Base-by-base conservation (phyloP, 2,113 vertebrate species). In the Pelecanus crispus region DNA sequence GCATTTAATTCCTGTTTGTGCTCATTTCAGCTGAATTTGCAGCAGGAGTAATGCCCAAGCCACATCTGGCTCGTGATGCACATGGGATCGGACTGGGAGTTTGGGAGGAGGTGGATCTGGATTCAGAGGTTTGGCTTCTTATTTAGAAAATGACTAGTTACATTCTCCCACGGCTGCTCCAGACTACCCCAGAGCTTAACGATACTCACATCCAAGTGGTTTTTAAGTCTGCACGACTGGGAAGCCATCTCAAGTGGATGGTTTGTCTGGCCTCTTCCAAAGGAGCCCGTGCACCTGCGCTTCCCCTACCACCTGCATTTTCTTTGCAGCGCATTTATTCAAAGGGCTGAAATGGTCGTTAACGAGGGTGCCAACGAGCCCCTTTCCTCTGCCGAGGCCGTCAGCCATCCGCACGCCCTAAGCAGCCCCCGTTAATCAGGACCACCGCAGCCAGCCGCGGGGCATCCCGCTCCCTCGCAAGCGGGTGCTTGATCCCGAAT, bases 141-240 rank as follows among this genome's bases (percentile, higher is more conserved):
- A 42, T 90, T 94, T 95, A 85, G 81, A 79, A 94, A 96, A 87
- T 84, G 65, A 94, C 21, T 55, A 81, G 89, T 85, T 91, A 31
- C 61, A 13, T 84, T 95, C 77, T 97, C 94, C 94, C 83, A 91
- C 40, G 77, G 93, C 89, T 45, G 84, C 93, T 96, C 89, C 93
- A 94, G 94, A 82, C 87, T 91, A 50, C 65, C 93, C 94, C 81
- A 84, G 84, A 87, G 93, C 94, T 89, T 47, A 67, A 18, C 20
- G 61, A 61, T 74, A 13, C 36, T 94, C 70, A 19, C 22, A 25
- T 92, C 92, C 89, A 56, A 86, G 87, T 22, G 56, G 32, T 74
- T 73, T 82, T 71, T 55, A 63, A 63, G 86, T 52, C 92, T 86
- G 91, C 61, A 20, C 34, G 78, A 75, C 31, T 9, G 36, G 91